Evolutionary conservation across 2,888 invertebrate genomes (phyloP).

Genomic region (Brachycybe producta): DNA sequence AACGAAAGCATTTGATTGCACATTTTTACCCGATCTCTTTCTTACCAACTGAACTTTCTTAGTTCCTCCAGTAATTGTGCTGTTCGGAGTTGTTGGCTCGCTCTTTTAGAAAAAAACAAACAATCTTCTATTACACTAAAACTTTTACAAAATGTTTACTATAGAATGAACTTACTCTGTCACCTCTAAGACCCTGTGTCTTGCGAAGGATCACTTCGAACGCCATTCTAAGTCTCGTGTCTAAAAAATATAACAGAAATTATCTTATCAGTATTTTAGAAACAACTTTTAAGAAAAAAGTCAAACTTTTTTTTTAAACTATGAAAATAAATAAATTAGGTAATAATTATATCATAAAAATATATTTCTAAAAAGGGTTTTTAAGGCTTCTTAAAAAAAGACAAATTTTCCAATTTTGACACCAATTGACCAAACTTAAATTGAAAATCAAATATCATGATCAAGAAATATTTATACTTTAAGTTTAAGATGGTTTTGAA

Average conservation of each 20-base stretch:
- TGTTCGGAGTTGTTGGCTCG: conserved; percentile 22
- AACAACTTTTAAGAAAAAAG: conserved; percentile 3
- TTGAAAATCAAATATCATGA: too few relatives aligned
- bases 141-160: not conserved
- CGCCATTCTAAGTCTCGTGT: conserved; percentile 62
- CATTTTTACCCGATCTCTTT: conserved; percentile 17
- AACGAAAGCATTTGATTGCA: not conserved
- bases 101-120: conserved; percentile 20
- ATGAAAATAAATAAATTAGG: not conserved
- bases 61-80: conserved; percentile 55
- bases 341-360: not conserved
- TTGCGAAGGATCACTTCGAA: conserved; percentile 85
- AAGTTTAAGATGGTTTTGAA: too few relatives aligned
- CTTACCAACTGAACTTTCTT: conserved; percentile 81
- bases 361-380: too few relatives aligned
- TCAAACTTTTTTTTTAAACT: conserved; percentile 1
- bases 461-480: too few relatives aligned
- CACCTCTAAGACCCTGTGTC: conserved; percentile 61
- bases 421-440: too few relatives aligned
- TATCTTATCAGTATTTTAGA: too few relatives aligned
- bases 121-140: not conserved
- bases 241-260: too few relatives aligned
- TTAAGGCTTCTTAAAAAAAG: too few relatives aligned
- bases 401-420: too few relatives aligned
- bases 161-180: conserved; percentile 12